A percentile compares a stretch with the other conserved stretches of the same genome.
Conservation (phyloP, 2,113 vertebrate species). For the Passer montanus region DNA sequence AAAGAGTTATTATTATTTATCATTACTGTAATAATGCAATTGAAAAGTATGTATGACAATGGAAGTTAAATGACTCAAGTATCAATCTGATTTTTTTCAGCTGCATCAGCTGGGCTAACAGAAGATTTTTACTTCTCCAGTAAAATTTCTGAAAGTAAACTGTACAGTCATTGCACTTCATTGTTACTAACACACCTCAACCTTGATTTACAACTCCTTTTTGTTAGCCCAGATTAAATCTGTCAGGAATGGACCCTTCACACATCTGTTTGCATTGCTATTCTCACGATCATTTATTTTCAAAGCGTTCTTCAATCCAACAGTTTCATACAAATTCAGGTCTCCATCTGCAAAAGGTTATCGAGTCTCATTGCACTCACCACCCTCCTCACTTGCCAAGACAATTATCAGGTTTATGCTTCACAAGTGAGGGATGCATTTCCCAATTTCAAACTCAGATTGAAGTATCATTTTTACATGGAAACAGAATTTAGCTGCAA, state of each 20-base stretch:
- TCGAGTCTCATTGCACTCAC: not conserved
- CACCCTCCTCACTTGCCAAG: not conserved
- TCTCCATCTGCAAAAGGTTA: not conserved
- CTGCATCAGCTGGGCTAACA: not conserved
- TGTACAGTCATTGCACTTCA: not conserved
- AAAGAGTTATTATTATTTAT: not conserved
- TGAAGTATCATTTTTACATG: not conserved
- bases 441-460: not conserved
- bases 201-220: not conserved
- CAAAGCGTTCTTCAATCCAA: not conserved
- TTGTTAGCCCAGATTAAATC: not conserved
- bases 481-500: not conserved
- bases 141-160: not conserved
- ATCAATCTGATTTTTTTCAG: not conserved
- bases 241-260: not conserved
- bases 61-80: not conserved
- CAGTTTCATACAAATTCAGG: not conserved
- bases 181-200: not conserved
- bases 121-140: not conserved
- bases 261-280: not conserved
- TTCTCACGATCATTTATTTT: not conserved
- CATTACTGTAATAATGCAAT: not conserved
- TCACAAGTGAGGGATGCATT: not conserved
- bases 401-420: not conserved
- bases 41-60: not conserved